Evolutionary conservation across 2,113 vertebrate species (phyloP).

Genomic region (Oncorhynchus masou): DNA sequence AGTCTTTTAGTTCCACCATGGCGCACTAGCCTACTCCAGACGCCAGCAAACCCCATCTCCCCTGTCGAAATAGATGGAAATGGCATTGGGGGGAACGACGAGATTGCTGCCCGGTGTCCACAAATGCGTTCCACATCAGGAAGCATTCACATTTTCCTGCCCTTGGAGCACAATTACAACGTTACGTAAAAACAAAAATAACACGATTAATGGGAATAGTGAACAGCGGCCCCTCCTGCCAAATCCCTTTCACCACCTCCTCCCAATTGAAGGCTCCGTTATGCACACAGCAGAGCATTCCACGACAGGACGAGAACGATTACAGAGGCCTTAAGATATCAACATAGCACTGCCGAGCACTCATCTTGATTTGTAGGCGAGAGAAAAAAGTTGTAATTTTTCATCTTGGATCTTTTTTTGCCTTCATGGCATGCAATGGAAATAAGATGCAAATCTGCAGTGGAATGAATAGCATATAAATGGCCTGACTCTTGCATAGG

Average conservation of each 20-base stretch:
- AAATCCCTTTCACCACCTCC: conserved; percentile 31
- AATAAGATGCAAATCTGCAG: background rate
- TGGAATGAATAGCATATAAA: no score
- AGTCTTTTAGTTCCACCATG: conserved; percentile 68
- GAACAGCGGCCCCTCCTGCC: conserved; percentile 28
- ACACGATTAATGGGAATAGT: conserved; percentile 44
- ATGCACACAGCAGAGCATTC: conserved; percentile 20
- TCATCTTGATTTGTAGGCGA: background rate
- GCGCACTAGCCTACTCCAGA: conserved; percentile 45
- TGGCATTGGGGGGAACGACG: conserved; percentile 10
- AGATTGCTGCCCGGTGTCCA: conserved; percentile 24
- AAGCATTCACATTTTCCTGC: conserved; percentile 56
- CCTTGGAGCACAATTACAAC: conserved; percentile 52
- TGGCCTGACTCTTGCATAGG: no score
- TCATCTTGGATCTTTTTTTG: background rate
- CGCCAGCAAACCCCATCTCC: conserved; percentile 51
- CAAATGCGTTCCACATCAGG: conserved; percentile 57
- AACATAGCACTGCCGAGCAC: conserved; percentile 23
- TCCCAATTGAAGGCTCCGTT: conserved; percentile 30
- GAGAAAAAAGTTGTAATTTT: conserved; percentile 11
- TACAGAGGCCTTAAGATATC: conserved; percentile 36
- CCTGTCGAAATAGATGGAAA: conserved; percentile 56
- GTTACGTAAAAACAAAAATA: conserved; percentile 51
- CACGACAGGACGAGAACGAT: conserved; percentile 37
- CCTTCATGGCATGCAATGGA: conserved; percentile 20